These are phyloP conservation scores for Malurus splendens DNA, from an alignment of 2,797 vertebrate species.

Conservation along the genomic window DNA sequence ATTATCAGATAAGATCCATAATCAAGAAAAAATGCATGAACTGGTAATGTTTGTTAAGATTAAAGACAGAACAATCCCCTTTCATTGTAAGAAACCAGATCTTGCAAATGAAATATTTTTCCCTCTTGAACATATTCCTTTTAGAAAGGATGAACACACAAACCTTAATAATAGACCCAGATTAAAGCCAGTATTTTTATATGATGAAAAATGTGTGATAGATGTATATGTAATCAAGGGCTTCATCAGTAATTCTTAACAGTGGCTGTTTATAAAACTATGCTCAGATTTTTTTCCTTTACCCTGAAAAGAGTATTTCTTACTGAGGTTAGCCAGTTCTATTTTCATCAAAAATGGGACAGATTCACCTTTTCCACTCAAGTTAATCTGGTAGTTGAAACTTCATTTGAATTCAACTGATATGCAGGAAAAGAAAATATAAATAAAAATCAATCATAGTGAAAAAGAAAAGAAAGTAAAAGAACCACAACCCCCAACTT, in stretches of 20 bases:
- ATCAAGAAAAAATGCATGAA: background rate
- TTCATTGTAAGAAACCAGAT: background rate
- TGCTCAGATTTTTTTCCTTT: background rate
- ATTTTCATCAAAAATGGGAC: background rate
- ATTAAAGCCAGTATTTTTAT: background rate
- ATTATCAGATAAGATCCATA: background rate
- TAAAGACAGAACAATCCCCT: background rate
- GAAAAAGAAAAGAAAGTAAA: background rate
- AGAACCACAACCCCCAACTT: accelerated
- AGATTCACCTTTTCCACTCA: background rate
- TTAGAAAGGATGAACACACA: background rate
- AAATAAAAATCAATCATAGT: too few relatives aligned
- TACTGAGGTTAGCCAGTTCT: background rate
- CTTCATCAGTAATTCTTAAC: background rate
- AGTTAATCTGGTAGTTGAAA: background rate
- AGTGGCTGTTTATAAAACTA: background rate
- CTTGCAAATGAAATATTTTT: background rate
- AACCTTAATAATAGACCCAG: background rate
- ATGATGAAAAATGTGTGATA: background rate
- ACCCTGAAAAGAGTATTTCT: background rate
- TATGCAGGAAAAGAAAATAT: accelerated
- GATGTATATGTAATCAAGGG: background rate
- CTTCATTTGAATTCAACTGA: background rate
- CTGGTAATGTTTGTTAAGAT: background rate
- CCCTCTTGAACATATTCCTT: background rate